These are phyloP conservation scores for Zingel zingel DNA, from an alignment of 2,113 vertebrate species.

Conservation along the genomic window DNA sequence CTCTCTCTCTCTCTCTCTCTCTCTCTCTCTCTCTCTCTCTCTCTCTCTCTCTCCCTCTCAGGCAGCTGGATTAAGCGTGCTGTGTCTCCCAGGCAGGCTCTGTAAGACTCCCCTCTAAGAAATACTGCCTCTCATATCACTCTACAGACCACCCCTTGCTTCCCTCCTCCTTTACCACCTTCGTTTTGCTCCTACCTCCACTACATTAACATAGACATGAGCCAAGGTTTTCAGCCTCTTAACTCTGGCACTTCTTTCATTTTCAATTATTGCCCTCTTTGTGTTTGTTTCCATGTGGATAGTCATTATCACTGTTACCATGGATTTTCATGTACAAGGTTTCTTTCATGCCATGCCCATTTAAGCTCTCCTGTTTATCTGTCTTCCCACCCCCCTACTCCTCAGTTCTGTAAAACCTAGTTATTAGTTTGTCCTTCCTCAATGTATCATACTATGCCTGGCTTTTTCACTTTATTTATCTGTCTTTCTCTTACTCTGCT, in stretches of 20 bases:
- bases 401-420: conserved; percentile 38
- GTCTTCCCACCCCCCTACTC: conserved; percentile 24
- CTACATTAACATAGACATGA: conserved; percentile 50
- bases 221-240: conserved; percentile 54
- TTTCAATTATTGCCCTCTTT: conserved; percentile 65
- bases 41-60: conserved; percentile 28
- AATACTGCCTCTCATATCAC: conserved; percentile 56
- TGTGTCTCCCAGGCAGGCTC: conserved; percentile 49
- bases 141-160: conserved; percentile 66
- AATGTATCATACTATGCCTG: background rate
- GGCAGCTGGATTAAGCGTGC: conserved; percentile 59
- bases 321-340: conserved; percentile 60
- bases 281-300: conserved; percentile 61
- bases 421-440: conserved; percentile 43
- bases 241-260: conserved; percentile 54
- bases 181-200: conserved; percentile 25
- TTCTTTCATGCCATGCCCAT: conserved; percentile 48
- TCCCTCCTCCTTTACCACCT: conserved; percentile 44
- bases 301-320: conserved; percentile 68
- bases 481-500: background rate
- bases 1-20: no score
- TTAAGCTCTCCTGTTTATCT: conserved; percentile 44
- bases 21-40: no score
- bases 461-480: background rate
- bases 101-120: conserved; percentile 41